Percentiles rank a stretch among this genome's conserved stretches.
These are phyloP conservation scores for Argyresthia goedartella DNA, from an alignment of 2,888 invertebrate species.

Conservation along the genomic window DNA sequence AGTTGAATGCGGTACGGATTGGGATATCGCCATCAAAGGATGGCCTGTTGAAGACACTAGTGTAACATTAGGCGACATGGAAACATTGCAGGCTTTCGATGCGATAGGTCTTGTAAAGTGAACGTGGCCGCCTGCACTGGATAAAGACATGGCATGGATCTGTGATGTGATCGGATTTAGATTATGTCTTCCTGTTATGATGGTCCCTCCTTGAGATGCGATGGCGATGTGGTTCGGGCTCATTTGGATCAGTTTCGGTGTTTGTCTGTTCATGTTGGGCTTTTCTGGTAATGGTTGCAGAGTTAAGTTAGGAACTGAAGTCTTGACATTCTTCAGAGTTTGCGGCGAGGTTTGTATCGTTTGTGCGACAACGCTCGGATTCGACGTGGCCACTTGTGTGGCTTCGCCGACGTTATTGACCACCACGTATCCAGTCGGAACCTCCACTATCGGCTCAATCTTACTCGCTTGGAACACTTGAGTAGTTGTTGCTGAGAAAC, in stretches of 20 bases:
- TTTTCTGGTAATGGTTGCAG: conserved; percentile 62
- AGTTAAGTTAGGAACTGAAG: conserved; percentile 54
- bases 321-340: conserved; percentile 48
- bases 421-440: conserved; percentile 79
- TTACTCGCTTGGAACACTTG: conserved; percentile 89
- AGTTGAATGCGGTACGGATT: conserved; percentile 44
- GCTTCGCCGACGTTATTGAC: conserved; percentile 74
- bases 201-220: conserved; percentile 38
- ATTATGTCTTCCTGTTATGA: conserved; percentile 46
- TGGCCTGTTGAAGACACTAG: conserved; percentile 57
- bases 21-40: conserved; percentile 63
- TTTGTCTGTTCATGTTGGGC: conserved; percentile 41
- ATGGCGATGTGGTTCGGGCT: conserved; percentile 35
- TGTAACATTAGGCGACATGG: conserved; percentile 58
- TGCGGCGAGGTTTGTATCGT: conserved; percentile 52
- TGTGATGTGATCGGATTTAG: conserved; percentile 65
- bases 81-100: conserved; percentile 43
- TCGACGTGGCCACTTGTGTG: conserved; percentile 38
- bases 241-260: conserved; percentile 62
- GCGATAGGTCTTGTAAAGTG: conserved; percentile 33
- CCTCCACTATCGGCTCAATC: conserved; percentile 84
- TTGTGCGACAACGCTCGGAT: conserved; percentile 56
- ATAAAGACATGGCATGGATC: conserved; percentile 54
- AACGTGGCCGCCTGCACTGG: conserved; percentile 43
- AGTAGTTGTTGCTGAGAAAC: conserved; percentile 87